Evolutionary conservation across 2,888 invertebrate genomes (phyloP).

Genomic region (Hydropsyche betteni): DNA sequence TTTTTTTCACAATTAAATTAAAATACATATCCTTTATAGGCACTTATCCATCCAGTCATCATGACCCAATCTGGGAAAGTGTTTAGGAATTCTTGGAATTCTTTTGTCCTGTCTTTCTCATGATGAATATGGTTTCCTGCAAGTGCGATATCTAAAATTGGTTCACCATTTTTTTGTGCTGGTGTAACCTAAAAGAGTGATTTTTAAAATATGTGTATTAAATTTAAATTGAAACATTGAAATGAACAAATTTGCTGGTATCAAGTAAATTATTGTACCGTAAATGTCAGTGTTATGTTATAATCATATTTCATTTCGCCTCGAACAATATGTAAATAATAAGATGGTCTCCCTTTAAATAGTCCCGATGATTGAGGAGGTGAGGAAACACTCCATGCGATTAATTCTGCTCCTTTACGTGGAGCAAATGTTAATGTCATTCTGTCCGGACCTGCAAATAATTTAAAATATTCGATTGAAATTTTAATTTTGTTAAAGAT

Average conservation of each 20-base stretch:
- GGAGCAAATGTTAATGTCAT: slow-evolving; percentile 48
- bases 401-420: slow-evolving; percentile 41
- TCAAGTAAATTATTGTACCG: not conserved
- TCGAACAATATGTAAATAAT: slow-evolving; percentile 47
- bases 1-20: slow-evolving; percentile 7
- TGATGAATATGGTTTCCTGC: slow-evolving; percentile 59
- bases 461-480: not conserved
- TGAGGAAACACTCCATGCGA: slow-evolving; percentile 44
- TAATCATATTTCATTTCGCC: slow-evolving; percentile 26
- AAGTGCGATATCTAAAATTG: slow-evolving; percentile 56
- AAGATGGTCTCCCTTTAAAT: slow-evolving; percentile 47
- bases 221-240: too few relatives aligned
- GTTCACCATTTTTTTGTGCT: slow-evolving; percentile 24
- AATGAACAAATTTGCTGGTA: not conserved
- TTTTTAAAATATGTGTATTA: not conserved
- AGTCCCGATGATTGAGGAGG: slow-evolving; percentile 35
- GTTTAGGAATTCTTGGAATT: slow-evolving; percentile 56
- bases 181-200: slow-evolving; percentile 2
- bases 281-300: slow-evolving; percentile 21
- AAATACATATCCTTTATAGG: slow-evolving; percentile 53
- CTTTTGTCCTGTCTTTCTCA: slow-evolving; percentile 56
- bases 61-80: slow-evolving; percentile 62
- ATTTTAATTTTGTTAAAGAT: not conserved
- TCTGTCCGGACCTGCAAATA: slow-evolving; percentile 44
- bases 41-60: slow-evolving; percentile 58